Evolutionary conservation across 2,797 vertebrate genomes (phyloP).

Genomic region (Helostoma temminkii): DNA sequence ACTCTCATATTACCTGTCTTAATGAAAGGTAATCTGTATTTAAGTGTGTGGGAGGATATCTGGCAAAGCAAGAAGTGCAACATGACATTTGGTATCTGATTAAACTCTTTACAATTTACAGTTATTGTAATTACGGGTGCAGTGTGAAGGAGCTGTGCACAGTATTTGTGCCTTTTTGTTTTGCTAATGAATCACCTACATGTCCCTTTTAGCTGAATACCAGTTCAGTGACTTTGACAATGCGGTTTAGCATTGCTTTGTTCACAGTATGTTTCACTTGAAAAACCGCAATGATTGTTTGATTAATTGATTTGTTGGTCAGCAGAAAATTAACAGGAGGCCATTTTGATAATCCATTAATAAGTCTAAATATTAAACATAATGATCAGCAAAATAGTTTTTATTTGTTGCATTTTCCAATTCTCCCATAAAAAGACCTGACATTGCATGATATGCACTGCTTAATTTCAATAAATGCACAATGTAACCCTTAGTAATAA

Average conservation of each 20-base stretch:
- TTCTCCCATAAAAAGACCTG: neutral
- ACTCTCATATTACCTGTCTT: constrained; percentile 21
- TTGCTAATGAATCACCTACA: no score
- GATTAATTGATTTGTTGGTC: no score
- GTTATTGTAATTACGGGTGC: neutral
- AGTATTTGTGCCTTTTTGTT: neutral
- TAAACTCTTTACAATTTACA: neutral
- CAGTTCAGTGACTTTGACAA: neutral
- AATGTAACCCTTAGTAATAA: neutral
- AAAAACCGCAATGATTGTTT: neutral
- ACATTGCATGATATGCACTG: neutral
- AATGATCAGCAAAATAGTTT: no score
- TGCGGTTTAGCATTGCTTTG: neutral
- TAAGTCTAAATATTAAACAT: no score
- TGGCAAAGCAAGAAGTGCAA: neutral
- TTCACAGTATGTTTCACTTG: neutral
- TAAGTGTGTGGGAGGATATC: neutral
- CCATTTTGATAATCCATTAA: no score
- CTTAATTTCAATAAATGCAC: constrained; percentile 6
- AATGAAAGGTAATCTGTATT: constrained; percentile 16
- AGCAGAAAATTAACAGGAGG: no score
- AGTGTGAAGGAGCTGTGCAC: neutral
- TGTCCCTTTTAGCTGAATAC: neutral
- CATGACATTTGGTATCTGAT: neutral
- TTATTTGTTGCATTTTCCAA: neutral